Conservation (phyloP, 2,113 vertebrate species). For the Felis chaus region DNA sequence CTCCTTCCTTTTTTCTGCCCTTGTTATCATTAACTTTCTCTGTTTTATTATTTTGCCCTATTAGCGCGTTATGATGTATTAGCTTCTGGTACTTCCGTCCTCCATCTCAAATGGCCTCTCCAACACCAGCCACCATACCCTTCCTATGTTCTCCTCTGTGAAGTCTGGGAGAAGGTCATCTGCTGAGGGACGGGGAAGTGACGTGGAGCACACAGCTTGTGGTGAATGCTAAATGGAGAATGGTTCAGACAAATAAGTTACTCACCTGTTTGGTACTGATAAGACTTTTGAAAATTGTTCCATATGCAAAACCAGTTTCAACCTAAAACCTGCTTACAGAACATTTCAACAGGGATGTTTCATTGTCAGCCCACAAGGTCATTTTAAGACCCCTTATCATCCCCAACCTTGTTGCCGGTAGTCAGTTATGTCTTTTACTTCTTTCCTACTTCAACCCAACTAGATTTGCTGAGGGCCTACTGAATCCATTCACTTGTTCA, state of each 20-base stretch:
- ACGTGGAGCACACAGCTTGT: not conserved
- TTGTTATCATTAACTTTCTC: not conserved
- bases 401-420: not conserved
- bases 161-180: not conserved
- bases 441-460: not conserved
- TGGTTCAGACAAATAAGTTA: not conserved
- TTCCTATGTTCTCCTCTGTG: not conserved
- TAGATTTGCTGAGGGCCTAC: not conserved
- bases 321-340: not conserved
- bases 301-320: conserved; percentile 26
- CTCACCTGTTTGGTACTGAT: conserved; percentile 5
- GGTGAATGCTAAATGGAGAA: not conserved
- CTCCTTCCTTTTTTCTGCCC: not conserved
- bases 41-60: not conserved
- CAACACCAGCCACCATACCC: not conserved
- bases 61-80: not conserved
- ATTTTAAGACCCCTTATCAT: not conserved
- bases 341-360: not conserved
- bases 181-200: not conserved
- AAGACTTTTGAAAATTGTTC: conserved; percentile 42
- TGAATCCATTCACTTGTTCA: not conserved
- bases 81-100: not conserved
- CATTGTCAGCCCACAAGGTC: not conserved
- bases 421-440: not conserved
- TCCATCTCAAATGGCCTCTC: not conserved